These are phyloP conservation scores for Tetragonula carbonaria DNA, from an alignment of 2,888 invertebrate species.

Conservation along the genomic window DNA sequence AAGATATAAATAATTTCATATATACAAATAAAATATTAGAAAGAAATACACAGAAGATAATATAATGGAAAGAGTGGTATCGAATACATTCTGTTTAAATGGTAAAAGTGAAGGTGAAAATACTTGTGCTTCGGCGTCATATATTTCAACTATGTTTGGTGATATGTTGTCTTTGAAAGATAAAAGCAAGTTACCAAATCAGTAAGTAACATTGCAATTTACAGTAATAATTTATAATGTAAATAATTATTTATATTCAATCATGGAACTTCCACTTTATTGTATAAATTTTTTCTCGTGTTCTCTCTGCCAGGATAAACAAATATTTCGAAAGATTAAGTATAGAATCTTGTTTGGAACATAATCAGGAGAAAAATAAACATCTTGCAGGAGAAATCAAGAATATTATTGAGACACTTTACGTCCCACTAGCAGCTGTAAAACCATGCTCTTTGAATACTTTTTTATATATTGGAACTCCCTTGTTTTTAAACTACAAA, in stretches of 20 bases:
- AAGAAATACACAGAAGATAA: not conserved
- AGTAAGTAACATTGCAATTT: constrained; percentile 29
- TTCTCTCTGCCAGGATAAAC: constrained; percentile 20
- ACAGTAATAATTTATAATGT: not conserved
- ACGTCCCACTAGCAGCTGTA: constrained; percentile 31
- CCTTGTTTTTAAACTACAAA: constrained; percentile 49
- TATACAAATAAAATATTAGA: constrained; percentile 5
- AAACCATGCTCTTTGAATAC: constrained; percentile 39
- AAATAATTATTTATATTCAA: not conserved
- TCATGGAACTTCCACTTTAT: not conserved
- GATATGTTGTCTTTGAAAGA: not conserved
- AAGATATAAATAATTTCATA: not conserved
- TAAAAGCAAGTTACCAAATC: not conserved
- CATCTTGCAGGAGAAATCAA: constrained; percentile 48
- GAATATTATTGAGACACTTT: constrained; percentile 44
- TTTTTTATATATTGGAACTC: constrained; percentile 59
- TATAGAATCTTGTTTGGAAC: constrained; percentile 8
- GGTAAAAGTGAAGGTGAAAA: constrained; percentile 1
- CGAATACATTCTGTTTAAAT: not conserved
- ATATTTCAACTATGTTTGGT: not conserved
- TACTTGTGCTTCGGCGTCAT: not conserved
- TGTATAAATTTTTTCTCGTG: not conserved
- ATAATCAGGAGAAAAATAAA: not conserved
- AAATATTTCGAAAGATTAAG: constrained; percentile 27
- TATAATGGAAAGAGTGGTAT: not conserved